phyloP scores from a whole-genome alignment of 2,888 invertebrate genomes.

The Scrobipalpa costella region DNA sequence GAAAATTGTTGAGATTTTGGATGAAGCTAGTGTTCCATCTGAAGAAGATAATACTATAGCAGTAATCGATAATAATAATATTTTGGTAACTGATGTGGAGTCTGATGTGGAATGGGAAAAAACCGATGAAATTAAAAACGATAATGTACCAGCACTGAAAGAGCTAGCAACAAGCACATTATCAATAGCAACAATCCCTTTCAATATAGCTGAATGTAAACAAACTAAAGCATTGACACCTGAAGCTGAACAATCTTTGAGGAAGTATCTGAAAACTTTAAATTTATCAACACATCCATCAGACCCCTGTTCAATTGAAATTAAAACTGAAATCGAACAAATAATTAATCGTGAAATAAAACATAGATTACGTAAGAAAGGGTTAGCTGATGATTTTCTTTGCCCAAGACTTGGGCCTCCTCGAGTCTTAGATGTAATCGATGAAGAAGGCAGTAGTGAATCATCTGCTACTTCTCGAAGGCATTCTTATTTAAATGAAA shows the following conservation, averaged over 20 bases:
- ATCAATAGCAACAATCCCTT: constrained; percentile 66
- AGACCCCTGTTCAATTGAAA: constrained; percentile 59
- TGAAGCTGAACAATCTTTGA: constrained; percentile 79
- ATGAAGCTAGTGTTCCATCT: constrained; percentile 44
- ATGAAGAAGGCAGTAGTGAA: constrained; percentile 87
- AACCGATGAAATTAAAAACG: constrained; percentile 62
- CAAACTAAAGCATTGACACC: constrained; percentile 72
- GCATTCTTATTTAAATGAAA: constrained; percentile 75
- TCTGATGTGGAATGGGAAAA: constrained; percentile 83
- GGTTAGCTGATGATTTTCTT: constrained; percentile 61
- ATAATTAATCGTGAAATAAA: constrained; percentile 71
- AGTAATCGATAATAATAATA: constrained; percentile 70
- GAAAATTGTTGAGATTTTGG: constrained; percentile 69
- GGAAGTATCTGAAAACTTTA: constrained; percentile 80
- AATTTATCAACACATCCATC: constrained; percentile 77
- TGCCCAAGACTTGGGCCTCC: constrained; percentile 80
- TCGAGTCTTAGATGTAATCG: constrained; percentile 87
- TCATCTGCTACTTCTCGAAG: constrained; percentile 81
- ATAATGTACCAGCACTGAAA: constrained; percentile 41
- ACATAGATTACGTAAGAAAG: constrained; percentile 67
- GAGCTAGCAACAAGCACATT: constrained; percentile 60
- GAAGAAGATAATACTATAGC: constrained; percentile 54
- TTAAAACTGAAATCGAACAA: constrained; percentile 72
- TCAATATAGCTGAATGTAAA: constrained; percentile 67
- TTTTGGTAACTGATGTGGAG: constrained; percentile 82